phyloP scores from a whole-genome alignment of 2,113 vertebrate species.

The Progne subis region DNA sequence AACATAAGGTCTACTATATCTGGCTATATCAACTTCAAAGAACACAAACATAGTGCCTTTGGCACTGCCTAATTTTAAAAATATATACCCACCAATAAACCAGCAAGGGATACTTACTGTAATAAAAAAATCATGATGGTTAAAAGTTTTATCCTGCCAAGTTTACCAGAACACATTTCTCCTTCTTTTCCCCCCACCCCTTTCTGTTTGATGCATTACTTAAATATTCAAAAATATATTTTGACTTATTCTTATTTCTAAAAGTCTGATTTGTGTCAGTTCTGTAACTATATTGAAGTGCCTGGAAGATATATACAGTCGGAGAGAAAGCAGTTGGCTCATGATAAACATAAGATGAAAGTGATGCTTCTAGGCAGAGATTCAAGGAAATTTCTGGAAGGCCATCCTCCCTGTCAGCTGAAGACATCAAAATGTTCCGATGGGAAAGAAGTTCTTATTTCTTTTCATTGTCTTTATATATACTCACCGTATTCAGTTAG shows the following conservation, averaged over 20 bases:
- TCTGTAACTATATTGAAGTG: conserved; percentile 2
- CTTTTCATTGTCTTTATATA: conserved; percentile 14
- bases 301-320: conserved; percentile 21
- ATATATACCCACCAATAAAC: neutral
- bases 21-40: conserved; percentile 34
- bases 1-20: conserved; percentile 5
- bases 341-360: conserved; percentile 48
- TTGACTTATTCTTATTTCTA: conserved; percentile 5
- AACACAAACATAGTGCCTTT: conserved; percentile 1
- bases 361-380: conserved; percentile 38
- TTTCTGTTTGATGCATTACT: neutral
- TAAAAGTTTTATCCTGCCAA: neutral
- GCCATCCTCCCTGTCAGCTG: neutral
- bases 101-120: neutral
- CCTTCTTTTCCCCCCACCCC: rapidly evolving
- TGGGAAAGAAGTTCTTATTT: neutral
- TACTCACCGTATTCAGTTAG: neutral
- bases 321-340: conserved; percentile 17
- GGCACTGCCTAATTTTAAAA: conserved; percentile 33
- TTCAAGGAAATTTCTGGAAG: conserved; percentile 43
- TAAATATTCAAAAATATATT: conserved; percentile 2
- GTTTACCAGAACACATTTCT: neutral
- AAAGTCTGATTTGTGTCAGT: conserved; percentile 30
- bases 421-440: neutral
- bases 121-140: neutral